Evolutionary conservation across 2,113 vertebrate genomes (phyloP), one percentile per base, ranked within the genome.

Genomic region (Pseudopodoces humilis): DNA sequence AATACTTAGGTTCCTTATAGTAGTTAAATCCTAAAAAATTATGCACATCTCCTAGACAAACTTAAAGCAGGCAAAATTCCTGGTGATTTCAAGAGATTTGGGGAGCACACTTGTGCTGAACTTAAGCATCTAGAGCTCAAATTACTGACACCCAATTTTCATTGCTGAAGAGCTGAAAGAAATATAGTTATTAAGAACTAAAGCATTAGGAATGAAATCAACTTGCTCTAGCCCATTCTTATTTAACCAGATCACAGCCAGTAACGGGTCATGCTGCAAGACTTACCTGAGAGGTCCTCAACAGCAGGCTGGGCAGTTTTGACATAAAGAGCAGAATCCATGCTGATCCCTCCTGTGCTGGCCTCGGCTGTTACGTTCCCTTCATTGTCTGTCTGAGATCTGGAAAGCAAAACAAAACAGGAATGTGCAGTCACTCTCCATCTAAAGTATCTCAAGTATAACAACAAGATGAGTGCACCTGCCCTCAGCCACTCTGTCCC

Each of bases 311-410:
- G 99, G 97, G 96, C 97, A 93, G 96, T 98, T 98, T 99, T 99
- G 95, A 97, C 98, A 95, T 98, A 98, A 83, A 98, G 97, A 77
- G 97, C 86, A 47, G 98, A 96, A 92, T 99, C 99, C 97, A 98
- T 97, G 63, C 94, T 96, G 95, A 98, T 85, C 67, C 98, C 98
- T 46, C 98, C 98, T 10, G 98, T 98, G 95, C 98, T 94, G 59
- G 93, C 95, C 96, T 99, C 99, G 1, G 97, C 94, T 55, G 98
- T 98, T 15, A 97, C 95, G 4, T 97, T 98, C 74, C 98, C 99
- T 78, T 99, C 99, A 13, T 97, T 97, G 95, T 99, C 99, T 33
- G 98, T 99, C 98, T 99, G 99, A 30, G 99, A 99, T 96, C 99
- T 99, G 97, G 89, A 84, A 92, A 62, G 92, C 52, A 97, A 97